Evolutionary conservation across 2,888 invertebrate species (phyloP).

Genomic region (Timema podura): DNA sequence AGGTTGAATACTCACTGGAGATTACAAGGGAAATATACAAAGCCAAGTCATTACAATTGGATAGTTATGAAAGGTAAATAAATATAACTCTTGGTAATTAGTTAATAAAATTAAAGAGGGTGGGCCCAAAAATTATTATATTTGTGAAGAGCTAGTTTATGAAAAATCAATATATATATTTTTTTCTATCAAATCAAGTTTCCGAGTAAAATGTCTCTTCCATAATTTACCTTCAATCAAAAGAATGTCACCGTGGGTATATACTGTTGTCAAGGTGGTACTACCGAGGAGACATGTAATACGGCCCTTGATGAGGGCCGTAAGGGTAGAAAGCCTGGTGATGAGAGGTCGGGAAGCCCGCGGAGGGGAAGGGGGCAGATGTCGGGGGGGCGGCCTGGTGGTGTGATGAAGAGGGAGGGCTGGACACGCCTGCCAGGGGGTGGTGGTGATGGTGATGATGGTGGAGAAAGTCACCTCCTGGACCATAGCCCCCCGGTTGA

Average conservation of each 20-base stretch:
- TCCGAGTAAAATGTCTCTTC: too few relatives aligned
- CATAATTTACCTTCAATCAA: too few relatives aligned
- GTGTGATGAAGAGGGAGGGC: conserved; percentile 10
- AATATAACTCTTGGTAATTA: too few relatives aligned
- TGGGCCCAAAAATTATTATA: too few relatives aligned
- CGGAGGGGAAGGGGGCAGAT: conserved; percentile 19
- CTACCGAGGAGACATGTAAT: conserved; percentile 32
- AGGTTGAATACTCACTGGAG: too few relatives aligned
- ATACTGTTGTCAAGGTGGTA: not conserved
- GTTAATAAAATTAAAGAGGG: too few relatives aligned
- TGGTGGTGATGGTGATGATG: conserved; percentile 26
- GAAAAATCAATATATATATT: too few relatives aligned
- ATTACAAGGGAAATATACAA: not conserved
- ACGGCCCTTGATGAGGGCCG: conserved; percentile 30
- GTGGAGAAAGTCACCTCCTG: conserved; percentile 23
- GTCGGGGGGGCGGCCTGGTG: conserved; percentile 22
- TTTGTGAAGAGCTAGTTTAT: too few relatives aligned
- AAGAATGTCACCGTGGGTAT: too few relatives aligned
- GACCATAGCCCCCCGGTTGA: conserved; percentile 14
- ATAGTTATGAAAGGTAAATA: too few relatives aligned
- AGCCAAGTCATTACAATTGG: too few relatives aligned
- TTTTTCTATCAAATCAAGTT: too few relatives aligned
- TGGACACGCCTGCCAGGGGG: not conserved
- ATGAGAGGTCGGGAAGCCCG: conserved; percentile 20
- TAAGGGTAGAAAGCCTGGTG: conserved; percentile 32